phyloP scores from a whole-genome alignment of 2,797 vertebrate genomes.

The Hirundo rustica region DNA sequence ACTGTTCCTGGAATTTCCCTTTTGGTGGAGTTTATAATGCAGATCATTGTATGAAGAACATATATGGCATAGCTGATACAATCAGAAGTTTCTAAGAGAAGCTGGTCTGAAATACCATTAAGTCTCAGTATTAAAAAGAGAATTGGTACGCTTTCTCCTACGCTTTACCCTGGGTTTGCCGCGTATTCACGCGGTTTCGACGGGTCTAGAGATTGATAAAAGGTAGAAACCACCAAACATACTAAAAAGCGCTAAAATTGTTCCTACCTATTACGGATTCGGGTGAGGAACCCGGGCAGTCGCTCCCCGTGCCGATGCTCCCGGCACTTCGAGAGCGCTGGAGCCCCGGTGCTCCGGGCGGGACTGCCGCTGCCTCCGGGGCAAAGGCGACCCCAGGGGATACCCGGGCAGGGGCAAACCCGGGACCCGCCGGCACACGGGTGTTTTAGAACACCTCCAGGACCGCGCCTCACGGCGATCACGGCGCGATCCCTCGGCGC shows the following conservation, averaged over 20 bases:
- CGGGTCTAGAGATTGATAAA: fast-evolving
- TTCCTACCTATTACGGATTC: background rate
- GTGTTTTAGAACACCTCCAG: background rate
- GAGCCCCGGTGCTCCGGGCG: background rate
- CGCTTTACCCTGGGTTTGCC: fast-evolving
- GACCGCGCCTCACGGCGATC: background rate
- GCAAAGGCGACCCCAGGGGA: background rate
- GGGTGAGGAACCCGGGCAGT: fast-evolving
- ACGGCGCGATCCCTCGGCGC: background rate
- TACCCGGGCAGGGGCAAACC: fast-evolving
- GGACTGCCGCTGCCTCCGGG: background rate
- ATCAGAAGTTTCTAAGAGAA: background rate
- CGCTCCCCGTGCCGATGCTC: fast-evolving
- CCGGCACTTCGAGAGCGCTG: background rate
- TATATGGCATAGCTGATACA: background rate
- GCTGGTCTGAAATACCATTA: background rate
- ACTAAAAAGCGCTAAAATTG: fast-evolving
- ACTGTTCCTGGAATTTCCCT: background rate
- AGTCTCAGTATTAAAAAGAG: background rate
- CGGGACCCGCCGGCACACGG: background rate
- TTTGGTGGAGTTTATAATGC: background rate
- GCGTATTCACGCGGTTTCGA: fast-evolving
- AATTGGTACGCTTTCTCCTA: background rate
- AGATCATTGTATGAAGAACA: background rate
- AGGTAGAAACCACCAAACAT: background rate